Evolutionary conservation across 2,797 vertebrate genomes (phyloP), one percentile per base, ranked within the genome.

Genomic region (Megalops cyprinoides): DNA sequence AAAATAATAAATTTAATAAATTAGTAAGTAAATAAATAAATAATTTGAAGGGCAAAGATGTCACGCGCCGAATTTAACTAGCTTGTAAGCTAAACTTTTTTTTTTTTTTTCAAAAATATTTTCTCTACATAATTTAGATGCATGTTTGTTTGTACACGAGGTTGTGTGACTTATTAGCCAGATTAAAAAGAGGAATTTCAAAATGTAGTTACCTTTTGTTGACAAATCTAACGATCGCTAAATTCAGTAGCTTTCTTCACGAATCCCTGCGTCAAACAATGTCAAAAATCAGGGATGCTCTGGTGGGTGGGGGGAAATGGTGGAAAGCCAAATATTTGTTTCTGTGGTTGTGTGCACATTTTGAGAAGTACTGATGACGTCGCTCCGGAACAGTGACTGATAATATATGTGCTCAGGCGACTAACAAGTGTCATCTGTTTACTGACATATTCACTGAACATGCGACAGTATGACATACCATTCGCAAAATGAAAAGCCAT

Each of bases 181-280:
- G 20, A 58, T 23, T 2, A 3, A 62, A 77, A 60, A 46, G 42
- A 18, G 75, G 82, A 77, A 76, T n/a, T 83, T 87, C n/a, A 81
- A 87, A 87, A 84, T 82, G 82, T 53, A 85, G 90, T 85, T 91
- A 95, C 93, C 93, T 90, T 46, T 81, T 88, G 89, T 86, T 89
- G 92, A 89, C 88, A 93, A 93, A 91, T 93, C 91, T 92, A 81
- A 87, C 88, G 87, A 82, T 86, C 87, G 88, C 82, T 91, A 89
- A 89, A 96, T 96, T 96, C 95, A 95, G 95, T 91, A 94, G 95
- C 96, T 96, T 96, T 97, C 95, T 94, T 93, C 93, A 93, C 88
- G 94, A 82, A 94, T 95, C 94, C 94, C 94, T 94, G 94, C 92
- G 94, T 96, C 90, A 98, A 95, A 99, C 97, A 99, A 98, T 97